phyloP scores from a whole-genome alignment of 2,888 invertebrate species.

The Allacma fusca region DNA sequence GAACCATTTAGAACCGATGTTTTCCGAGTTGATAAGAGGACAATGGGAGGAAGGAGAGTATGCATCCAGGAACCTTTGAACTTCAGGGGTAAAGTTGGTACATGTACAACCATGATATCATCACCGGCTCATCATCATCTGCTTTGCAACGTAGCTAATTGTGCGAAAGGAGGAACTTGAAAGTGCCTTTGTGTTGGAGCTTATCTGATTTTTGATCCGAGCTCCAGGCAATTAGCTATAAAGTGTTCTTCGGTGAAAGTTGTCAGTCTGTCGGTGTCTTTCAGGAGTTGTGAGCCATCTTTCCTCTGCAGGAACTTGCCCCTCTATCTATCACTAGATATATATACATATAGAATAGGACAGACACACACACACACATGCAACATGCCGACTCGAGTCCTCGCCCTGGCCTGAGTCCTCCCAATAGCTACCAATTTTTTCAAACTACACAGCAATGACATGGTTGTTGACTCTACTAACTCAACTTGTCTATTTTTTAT shows the following conservation, averaged over 20 bases:
- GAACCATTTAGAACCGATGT: conserved; percentile 16
- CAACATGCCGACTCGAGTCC: too few relatives aligned
- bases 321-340: background rate
- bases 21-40: background rate
- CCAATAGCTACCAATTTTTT: background rate
- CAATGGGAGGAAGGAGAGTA: background rate
- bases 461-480: conserved; percentile 29
- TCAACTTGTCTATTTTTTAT: conserved; percentile 16
- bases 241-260: conserved; percentile 37
- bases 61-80: background rate
- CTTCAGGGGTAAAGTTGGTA: background rate
- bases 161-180: conserved; percentile 43
- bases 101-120: conserved; percentile 27
- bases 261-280: conserved; percentile 18
- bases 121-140: conserved; percentile 45
- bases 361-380: too few relatives aligned
- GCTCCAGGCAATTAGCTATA: conserved; percentile 47
- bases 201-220: conserved; percentile 49
- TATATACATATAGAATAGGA: too few relatives aligned
- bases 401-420: background rate
- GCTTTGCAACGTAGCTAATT: conserved; percentile 45
- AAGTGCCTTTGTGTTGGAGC: conserved; percentile 27
- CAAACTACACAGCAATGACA: conserved; percentile 22
- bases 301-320: background rate
- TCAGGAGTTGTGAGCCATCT: conserved; percentile 28